Percentiles rank a stretch among this genome's conserved stretches.
phyloP scores from a whole-genome alignment of 2,797 vertebrate species.

The Brachymystax lenok region DNA sequence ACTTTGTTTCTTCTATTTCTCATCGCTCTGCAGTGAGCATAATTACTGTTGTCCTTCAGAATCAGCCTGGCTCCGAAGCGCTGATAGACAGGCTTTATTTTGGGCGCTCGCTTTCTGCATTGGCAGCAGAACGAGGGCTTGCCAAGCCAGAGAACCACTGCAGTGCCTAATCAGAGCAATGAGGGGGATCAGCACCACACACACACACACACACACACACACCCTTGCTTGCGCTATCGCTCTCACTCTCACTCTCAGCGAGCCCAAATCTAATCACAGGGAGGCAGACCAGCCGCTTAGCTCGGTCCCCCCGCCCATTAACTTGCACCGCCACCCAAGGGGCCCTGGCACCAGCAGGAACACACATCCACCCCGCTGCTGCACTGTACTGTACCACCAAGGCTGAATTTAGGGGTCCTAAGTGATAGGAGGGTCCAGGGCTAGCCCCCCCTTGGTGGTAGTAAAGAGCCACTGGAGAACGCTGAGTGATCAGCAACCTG shows the following conservation, averaged over 20 bases:
- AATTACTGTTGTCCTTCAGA: conserved; percentile 13
- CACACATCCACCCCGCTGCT: conserved; percentile 16
- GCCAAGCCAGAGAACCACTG: conserved; percentile 16
- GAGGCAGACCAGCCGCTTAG: conserved; percentile 10
- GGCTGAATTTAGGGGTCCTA: background rate
- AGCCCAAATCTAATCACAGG: conserved; percentile 14
- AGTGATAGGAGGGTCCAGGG: conserved; percentile 15
- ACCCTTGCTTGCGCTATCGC: background rate
- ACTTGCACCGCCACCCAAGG: conserved; percentile 12
- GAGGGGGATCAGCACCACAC: conserved; percentile 17
- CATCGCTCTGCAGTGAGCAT: conserved; percentile 18
- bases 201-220: conserved; percentile 13
- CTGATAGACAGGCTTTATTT: conserved; percentile 30
- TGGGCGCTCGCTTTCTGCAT: conserved; percentile 18
- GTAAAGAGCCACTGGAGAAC: conserved; percentile 27
- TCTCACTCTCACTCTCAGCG: conserved; percentile 2
- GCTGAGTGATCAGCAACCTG: conserved; percentile 27
- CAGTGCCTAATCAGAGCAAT: conserved; percentile 39
- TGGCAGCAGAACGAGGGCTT: conserved; percentile 29
- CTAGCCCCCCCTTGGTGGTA: conserved; percentile 27
- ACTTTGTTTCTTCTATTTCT: background rate
- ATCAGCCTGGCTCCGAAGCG: conserved; percentile 1
- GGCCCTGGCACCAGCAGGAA: conserved; percentile 5
- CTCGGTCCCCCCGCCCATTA: background rate
- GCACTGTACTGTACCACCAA: conserved; percentile 13